Base-by-base conservation (phyloP, 2,113 vertebrate genomes). In the Xerus inauris region DNA sequence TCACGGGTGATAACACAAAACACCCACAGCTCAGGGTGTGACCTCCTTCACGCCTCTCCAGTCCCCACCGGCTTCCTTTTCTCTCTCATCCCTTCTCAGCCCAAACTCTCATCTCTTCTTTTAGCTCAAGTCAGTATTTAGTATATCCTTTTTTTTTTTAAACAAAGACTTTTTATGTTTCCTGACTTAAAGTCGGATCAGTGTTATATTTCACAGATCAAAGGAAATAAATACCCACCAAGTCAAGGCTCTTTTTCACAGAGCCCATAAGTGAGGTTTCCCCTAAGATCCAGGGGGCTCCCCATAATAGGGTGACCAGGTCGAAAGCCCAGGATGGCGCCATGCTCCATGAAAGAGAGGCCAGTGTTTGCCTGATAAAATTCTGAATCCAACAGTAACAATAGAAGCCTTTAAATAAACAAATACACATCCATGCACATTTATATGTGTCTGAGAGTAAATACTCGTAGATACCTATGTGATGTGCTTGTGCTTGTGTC, bases 161-260 rank as follows among this genome's bases (percentile, higher is more conserved):
- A 80, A 80, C 65, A 51, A 93, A 72, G 65, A 51, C 32, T 54
- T 92, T 82, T 71, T 77, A 67, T 75, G 65, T 64, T 76, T 81
- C 76, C 75, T 91, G 47, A 30, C 80, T 57, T 59, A 62, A 93
- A 82, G 64, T 87, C 72, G 42, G 24, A 69, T 87, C 73, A 28
- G 51, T 76, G 87, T 89, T 79, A 86, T 64, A 71, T 49, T 72
- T 92, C 87, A 89, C 38, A 94, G 73, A 86, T 93, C 91, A 93
- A 84, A 94, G 84, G 62, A 91, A 96, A 87, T 79, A 87, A 87
- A 91, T 19, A 42, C 2, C 67, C 49, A 91, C 38, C 51, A 88
- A 94, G 69, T 73, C 72, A 91, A 51, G 38, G 73, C 89, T 49
- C 75, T 76, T 82, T 94, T 14, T 88, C 38, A 51, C 32, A 51